Evolutionary conservation across 1,140 invertebrate genomes (phyloP).

Genomic region (Phymorhynchus buccinoides): DNA sequence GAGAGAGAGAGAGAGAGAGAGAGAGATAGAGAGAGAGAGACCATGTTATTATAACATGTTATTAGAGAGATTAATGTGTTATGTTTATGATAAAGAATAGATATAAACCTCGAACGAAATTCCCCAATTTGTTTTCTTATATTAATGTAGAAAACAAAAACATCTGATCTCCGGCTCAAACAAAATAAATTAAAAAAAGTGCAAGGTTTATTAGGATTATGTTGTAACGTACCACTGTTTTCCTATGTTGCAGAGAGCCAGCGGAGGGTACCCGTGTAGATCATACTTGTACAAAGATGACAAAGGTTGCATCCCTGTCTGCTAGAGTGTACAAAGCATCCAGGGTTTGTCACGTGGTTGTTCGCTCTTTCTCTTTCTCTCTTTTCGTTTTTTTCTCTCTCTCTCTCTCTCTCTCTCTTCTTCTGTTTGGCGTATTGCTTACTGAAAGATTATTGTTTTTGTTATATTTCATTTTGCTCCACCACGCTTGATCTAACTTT

Average conservation of each 20-base stretch:
- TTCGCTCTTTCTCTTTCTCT: neutral
- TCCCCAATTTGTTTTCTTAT: too few relatives aligned
- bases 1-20: too few relatives aligned
- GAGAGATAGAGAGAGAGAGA: too few relatives aligned
- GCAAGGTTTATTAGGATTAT: too few relatives aligned
- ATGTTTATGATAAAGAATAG: too few relatives aligned
- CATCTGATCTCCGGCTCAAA: too few relatives aligned
- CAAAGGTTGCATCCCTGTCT: constrained; percentile 33
- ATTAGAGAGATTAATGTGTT: too few relatives aligned
- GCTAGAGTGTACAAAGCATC: constrained; percentile 33
- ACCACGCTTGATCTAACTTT: neutral
- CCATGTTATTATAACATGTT: too few relatives aligned
- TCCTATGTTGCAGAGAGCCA: constrained; percentile 28
- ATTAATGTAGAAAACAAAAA: too few relatives aligned
- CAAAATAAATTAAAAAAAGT: too few relatives aligned
- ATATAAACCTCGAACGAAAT: too few relatives aligned
- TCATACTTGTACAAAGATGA: constrained; percentile 33
- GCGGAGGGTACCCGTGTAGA: constrained; percentile 9
- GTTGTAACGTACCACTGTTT: neutral
- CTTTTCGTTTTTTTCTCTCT: neutral
- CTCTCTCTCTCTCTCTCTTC: neutral
- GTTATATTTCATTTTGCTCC: constrained; percentile 15
- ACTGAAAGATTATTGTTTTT: neutral
- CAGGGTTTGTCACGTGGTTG: constrained; percentile 18
- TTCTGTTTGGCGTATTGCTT: neutral